A percentile compares a stretch with the other conserved stretches of the same genome.
Conservation (phyloP, 2,113 vertebrate species). For the Tupaia chinensis region DNA sequence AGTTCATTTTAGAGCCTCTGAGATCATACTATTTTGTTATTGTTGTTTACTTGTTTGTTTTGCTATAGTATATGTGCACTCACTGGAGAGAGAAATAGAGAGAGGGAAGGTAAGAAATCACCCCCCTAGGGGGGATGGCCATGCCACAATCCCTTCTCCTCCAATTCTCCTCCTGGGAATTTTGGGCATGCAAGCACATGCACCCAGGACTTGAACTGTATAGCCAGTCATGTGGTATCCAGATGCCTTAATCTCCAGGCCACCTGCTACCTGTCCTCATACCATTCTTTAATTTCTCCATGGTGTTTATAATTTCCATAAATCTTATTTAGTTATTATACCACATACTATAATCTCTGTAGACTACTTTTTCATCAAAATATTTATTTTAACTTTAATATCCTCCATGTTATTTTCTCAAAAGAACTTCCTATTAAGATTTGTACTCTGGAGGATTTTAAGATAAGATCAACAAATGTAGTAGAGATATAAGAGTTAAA, state of each 20-base stretch:
- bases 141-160: too few relatives aligned
- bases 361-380: constrained; percentile 56
- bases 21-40: background rate
- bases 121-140: too few relatives aligned
- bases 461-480: constrained; percentile 18
- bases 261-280: background rate
- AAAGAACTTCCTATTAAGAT: constrained; percentile 12
- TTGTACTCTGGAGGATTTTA: background rate
- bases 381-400: constrained; percentile 15
- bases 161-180: too few relatives aligned
- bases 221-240: too few relatives aligned
- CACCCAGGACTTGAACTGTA: too few relatives aligned
- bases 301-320: constrained; percentile 39
- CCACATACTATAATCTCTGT: background rate
- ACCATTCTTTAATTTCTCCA: constrained; percentile 32
- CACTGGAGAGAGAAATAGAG: too few relatives aligned
- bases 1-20: constrained; percentile 26
- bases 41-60: too few relatives aligned
- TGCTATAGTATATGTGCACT: too few relatives aligned
- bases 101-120: too few relatives aligned
- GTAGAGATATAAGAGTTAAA: background rate
- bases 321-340: background rate
- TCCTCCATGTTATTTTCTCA: constrained; percentile 43
- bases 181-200: too few relatives aligned
- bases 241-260: too few relatives aligned